Evolutionary conservation across 2,888 invertebrate species (phyloP).

Genomic region (Mimas tiliae): DNA sequence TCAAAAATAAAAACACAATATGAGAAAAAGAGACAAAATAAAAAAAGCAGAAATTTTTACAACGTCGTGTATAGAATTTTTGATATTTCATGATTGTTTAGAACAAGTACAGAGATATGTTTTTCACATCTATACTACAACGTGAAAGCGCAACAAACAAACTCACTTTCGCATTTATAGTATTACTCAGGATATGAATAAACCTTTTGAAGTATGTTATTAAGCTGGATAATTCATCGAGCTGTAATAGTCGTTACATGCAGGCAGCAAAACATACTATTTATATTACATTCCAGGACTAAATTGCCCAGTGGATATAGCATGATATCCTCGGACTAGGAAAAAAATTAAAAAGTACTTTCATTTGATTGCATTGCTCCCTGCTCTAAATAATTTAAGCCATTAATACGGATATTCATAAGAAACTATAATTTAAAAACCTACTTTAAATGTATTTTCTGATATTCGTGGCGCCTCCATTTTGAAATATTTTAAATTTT

Average conservation of each 20-base stretch:
- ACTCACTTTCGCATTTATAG: too few relatives aligned
- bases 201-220: neutral
- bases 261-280: constrained; percentile 14
- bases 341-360: neutral
- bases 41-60: neutral
- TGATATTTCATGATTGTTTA: constrained; percentile 4
- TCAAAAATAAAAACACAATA: constrained; percentile 8
- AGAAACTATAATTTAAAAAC: too few relatives aligned
- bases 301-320: neutral
- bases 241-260: constrained; percentile 7
- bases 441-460: too few relatives aligned
- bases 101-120: neutral
- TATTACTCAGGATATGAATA: neutral
- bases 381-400: too few relatives aligned
- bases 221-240: neutral
- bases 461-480: too few relatives aligned
- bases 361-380: neutral
- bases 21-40: constrained; percentile 6
- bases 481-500: too few relatives aligned
- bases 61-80: neutral
- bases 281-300: constrained; percentile 1
- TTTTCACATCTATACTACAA: neutral
- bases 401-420: too few relatives aligned
- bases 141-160: too few relatives aligned
- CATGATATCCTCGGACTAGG: neutral